Percentiles rank a stretch among this genome's conserved stretches.
These are phyloP conservation scores for Gandaritis pyraliata DNA, from an alignment of 2,888 invertebrate genomes.

Conservation along the genomic window DNA sequence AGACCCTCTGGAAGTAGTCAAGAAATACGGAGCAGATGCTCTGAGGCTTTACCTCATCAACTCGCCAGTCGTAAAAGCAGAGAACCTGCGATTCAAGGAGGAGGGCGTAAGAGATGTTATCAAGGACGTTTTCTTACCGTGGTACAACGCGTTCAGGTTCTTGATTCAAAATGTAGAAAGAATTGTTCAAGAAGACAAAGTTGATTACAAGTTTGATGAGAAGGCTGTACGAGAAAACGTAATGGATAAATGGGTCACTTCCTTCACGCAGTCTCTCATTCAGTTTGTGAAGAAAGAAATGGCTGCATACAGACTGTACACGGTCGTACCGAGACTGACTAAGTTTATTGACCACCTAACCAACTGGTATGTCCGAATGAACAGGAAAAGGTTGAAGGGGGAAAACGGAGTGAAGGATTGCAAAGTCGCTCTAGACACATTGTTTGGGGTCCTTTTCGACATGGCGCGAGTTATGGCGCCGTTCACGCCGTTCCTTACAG, in stretches of 20 bases:
- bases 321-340: constrained; percentile 96
- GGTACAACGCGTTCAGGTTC: constrained; percentile 97
- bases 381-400: constrained; percentile 97
- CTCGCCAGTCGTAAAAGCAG: constrained; percentile 98
- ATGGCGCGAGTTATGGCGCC: constrained; percentile 98
- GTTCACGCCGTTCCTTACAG: constrained; percentile 98
- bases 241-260: constrained; percentile 99
- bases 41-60: constrained; percentile 97
- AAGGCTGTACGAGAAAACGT: constrained; percentile 87
- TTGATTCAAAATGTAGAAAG: constrained; percentile 96
- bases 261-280: constrained; percentile 97
- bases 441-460: constrained; percentile 94
- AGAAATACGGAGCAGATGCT: constrained; percentile 98
- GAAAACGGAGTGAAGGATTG: constrained; percentile 93
- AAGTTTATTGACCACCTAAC: constrained; percentile 99
- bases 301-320: constrained; percentile 96
- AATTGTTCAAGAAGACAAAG: constrained; percentile 88
- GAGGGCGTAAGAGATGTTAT: constrained; percentile 98
- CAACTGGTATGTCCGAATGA: constrained; percentile 99
- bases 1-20: constrained; percentile 95
- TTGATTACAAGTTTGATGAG: constrained; percentile 84
- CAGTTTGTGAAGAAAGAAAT: constrained; percentile 96
- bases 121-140: constrained; percentile 98
- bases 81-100: constrained; percentile 98
- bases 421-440: constrained; percentile 92